Percentiles rank a stretch among this genome's conserved stretches.
These are phyloP conservation scores for Acridotheres tristis DNA, from an alignment of 2,797 vertebrate genomes.

Conservation along the genomic window DNA sequence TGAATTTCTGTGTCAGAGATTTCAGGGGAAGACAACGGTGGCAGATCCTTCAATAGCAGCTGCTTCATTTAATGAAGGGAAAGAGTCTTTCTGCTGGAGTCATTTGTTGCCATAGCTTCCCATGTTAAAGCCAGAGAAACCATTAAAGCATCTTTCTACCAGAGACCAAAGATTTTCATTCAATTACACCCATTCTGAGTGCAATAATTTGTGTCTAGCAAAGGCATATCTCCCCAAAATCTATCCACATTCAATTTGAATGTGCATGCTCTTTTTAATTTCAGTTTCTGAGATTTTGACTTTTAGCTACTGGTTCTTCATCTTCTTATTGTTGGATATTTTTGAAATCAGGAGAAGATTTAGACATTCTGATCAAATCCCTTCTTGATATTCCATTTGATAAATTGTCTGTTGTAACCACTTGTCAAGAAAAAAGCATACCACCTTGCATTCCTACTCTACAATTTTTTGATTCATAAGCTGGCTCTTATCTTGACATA, in stretches of 20 bases:
- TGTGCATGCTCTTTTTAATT: background rate
- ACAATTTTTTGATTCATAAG: background rate
- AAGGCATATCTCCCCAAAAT: background rate
- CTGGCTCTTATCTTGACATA: background rate
- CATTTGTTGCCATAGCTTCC: conserved; percentile 45
- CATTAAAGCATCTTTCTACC: conserved; percentile 5
- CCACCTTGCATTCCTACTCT: background rate
- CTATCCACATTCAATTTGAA: background rate
- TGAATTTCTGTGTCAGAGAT: background rate
- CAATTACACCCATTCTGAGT: background rate
- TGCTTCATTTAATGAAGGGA: background rate
- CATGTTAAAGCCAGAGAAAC: background rate
- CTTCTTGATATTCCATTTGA: background rate
- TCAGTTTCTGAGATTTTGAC: background rate
- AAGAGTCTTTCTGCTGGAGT: background rate
- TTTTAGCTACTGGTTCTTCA: background rate
- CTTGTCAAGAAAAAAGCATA: background rate
- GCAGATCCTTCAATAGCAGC: background rate
- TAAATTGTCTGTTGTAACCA: background rate
- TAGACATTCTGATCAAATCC: background rate
- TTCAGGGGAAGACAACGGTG: background rate
- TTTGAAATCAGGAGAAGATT: background rate
- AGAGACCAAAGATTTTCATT: conserved; percentile 10
- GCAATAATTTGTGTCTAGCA: conserved; percentile 1
- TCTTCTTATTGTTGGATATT: background rate